Conservation (phyloP, 1,140 invertebrate genomes). For the Lasaia peninsularis region DNA sequence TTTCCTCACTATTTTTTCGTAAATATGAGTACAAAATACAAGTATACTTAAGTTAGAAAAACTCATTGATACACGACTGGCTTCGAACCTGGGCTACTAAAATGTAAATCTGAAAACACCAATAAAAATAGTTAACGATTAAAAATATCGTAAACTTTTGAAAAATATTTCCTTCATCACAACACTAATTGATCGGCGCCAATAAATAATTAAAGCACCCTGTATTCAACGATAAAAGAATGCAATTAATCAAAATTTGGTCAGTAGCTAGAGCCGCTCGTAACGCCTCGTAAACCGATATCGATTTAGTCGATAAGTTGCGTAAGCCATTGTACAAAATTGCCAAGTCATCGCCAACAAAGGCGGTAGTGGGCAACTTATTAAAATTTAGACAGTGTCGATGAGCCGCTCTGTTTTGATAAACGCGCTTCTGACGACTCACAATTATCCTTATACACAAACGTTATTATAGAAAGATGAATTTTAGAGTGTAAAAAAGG, state of each 20-base stretch:
- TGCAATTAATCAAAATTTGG: conserved; percentile 75
- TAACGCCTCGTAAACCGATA: conserved; percentile 74
- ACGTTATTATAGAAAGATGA: neutral
- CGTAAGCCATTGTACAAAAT: conserved; percentile 70
- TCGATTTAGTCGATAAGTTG: conserved; percentile 75
- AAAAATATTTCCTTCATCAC: conserved; percentile 41
- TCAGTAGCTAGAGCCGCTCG: conserved; percentile 67
- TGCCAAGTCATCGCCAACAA: conserved; percentile 63
- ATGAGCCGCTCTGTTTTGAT: conserved; percentile 72
- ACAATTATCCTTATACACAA: conserved; percentile 15
- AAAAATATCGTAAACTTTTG: no score
- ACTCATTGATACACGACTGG: no score
- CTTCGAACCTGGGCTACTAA: no score
- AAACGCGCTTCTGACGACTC: conserved; percentile 41
- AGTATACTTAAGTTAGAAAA: no score
- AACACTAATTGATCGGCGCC: conserved; percentile 71
- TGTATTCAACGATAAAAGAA: conserved; percentile 54
- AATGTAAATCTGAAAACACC: no score
- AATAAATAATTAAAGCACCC: conserved; percentile 52
- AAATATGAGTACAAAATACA: no score
- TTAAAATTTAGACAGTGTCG: conserved; percentile 71
- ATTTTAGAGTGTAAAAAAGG: no score
- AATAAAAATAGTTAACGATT: no score
- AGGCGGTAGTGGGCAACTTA: conserved; percentile 75
- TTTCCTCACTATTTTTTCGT: no score